These are phyloP conservation scores for Australoheros facetus DNA, from an alignment of 2,797 vertebrate species.

Conservation along the genomic window DNA sequence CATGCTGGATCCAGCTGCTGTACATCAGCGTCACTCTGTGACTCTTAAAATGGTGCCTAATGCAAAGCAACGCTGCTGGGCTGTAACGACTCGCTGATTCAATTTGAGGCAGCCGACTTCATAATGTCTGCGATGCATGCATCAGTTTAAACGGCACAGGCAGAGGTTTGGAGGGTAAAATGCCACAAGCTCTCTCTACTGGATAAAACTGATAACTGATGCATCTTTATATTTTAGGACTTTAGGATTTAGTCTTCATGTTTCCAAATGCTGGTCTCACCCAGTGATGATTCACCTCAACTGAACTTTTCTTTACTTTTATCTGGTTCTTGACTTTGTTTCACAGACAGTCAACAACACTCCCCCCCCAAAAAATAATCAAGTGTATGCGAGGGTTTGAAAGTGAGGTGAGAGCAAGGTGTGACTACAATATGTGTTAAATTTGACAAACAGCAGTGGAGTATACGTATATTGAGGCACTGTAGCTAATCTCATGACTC, in stretches of 20 bases:
- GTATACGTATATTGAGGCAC: slow-evolving; percentile 28
- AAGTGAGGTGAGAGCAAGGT: background rate
- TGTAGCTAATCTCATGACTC: slow-evolving; percentile 53
- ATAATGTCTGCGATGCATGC: slow-evolving; percentile 33
- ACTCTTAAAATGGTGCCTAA: slow-evolving; percentile 42
- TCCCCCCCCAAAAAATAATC: slow-evolving; percentile 8
- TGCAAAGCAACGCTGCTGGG: slow-evolving; percentile 31
- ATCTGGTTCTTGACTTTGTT: slow-evolving; percentile 8
- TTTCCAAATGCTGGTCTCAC: background rate
- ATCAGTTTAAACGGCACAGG: slow-evolving; percentile 15
- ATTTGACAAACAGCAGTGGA: slow-evolving; percentile 21
- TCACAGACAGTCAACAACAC: background rate
- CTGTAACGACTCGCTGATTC: slow-evolving; percentile 44
- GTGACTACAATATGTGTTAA: slow-evolving; percentile 19
- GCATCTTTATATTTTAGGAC: background rate
- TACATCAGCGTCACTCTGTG: slow-evolving; percentile 22
- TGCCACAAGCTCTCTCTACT: background rate
- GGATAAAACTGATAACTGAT: slow-evolving; percentile 9
- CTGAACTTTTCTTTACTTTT: background rate
- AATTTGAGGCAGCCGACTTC: slow-evolving; percentile 29
- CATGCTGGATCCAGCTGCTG: slow-evolving; percentile 37
- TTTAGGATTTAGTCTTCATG: background rate
- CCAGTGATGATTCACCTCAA: background rate
- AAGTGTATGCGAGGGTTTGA: background rate
- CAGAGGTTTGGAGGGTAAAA: background rate